Evolutionary conservation across 2,113 vertebrate species (phyloP).

Genomic region (Epinephelus cyanopodus): DNA sequence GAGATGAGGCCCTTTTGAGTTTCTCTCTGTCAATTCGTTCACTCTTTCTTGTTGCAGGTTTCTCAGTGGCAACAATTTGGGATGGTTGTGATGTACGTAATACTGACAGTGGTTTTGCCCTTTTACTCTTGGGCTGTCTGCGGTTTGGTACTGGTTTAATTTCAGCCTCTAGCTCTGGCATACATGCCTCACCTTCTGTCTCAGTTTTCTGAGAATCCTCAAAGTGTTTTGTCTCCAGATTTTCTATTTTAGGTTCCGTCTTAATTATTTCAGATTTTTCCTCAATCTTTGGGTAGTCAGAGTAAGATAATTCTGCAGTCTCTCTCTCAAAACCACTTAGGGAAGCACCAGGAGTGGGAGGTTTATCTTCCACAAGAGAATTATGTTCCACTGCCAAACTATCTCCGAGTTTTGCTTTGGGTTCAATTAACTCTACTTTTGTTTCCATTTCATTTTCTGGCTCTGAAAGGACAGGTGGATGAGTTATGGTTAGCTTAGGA

Average conservation of each 20-base stretch:
- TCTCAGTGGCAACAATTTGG: conserved; percentile 81
- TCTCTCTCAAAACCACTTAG: conserved; percentile 81
- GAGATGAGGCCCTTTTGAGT: conserved; percentile 91
- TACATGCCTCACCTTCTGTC: conserved; percentile 75
- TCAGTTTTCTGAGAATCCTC: conserved; percentile 81
- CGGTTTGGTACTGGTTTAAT: conserved; percentile 86
- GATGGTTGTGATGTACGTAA: conserved; percentile 77
- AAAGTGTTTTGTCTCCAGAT: conserved; percentile 62
- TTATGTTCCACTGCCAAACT: conserved; percentile 74
- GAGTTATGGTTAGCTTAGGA: conserved; percentile 52
- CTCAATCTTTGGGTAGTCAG: conserved; percentile 75
- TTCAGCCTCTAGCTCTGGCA: conserved; percentile 84
- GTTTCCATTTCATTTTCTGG: conserved; percentile 64
- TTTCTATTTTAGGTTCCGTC: conserved; percentile 75
- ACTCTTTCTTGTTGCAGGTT: conserved; percentile 94
- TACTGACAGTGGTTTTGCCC: conserved; percentile 86
- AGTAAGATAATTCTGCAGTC: conserved; percentile 60
- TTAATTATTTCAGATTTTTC: conserved; percentile 83
- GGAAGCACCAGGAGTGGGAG: conserved; percentile 87
- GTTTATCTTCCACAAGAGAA: conserved; percentile 86
- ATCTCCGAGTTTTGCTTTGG: conserved; percentile 71
- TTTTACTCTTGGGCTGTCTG: conserved; percentile 93
- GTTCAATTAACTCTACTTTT: conserved; percentile 76
- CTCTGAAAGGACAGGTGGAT: conserved; percentile 49
- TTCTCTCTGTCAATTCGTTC: conserved; percentile 97